phyloP scores from a whole-genome alignment of 2,113 vertebrate species.

The Pterocles burchelli region DNA sequence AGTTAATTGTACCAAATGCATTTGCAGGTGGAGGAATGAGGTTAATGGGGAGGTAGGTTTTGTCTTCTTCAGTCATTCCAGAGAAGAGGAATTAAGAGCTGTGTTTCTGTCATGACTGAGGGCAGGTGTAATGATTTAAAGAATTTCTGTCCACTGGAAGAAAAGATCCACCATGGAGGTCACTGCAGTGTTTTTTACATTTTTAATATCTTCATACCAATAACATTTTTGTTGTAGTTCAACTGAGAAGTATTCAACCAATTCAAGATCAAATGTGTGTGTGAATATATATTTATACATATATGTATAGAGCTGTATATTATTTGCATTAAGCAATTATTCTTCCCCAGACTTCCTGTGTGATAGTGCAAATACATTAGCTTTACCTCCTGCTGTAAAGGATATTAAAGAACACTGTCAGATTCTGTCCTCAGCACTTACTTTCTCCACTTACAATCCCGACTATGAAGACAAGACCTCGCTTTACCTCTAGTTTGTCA shows the following conservation, averaged over 20 bases:
- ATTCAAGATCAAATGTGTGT: not conserved
- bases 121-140: not conserved
- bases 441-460: not conserved
- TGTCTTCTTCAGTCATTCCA: not conserved
- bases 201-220: not conserved
- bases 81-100: not conserved
- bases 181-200: not conserved
- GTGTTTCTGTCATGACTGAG: not conserved
- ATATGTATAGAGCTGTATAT: not conserved
- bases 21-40: not conserved
- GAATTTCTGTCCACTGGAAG: not conserved
- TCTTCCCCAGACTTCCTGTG: not conserved
- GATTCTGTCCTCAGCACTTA: not conserved
- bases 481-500: not conserved
- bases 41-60: not conserved
- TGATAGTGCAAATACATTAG: not conserved
- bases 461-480: not conserved
- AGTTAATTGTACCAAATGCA: not conserved
- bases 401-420: not conserved
- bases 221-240: not conserved
- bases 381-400: not conserved
- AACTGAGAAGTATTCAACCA: not conserved
- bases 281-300: conserved; percentile 24
- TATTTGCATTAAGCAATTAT: conserved; percentile 9
- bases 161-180: not conserved